Conservation (phyloP, 2,113 vertebrate species). For the Urocolius indicus region DNA sequence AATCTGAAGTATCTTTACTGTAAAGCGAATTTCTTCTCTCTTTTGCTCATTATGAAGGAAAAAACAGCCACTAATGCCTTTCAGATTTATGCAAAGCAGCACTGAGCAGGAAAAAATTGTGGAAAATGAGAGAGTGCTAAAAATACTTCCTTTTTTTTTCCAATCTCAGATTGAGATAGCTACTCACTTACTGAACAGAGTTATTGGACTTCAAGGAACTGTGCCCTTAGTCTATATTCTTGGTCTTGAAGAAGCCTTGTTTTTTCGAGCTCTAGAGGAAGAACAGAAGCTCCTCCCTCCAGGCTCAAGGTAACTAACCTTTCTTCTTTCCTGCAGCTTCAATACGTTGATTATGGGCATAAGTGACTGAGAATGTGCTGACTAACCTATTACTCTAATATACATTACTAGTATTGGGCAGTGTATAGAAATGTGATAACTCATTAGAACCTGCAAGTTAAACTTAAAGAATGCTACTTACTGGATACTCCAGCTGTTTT, state of each 20-base stretch:
- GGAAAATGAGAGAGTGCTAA: neutral
- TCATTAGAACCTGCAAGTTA: neutral
- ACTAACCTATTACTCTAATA: neutral
- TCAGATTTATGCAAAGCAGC: neutral
- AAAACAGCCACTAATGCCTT: neutral
- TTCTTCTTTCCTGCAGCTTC: neutral
- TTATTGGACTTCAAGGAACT: neutral
- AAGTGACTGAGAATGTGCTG: too few species aligned
- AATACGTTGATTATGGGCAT: neutral
- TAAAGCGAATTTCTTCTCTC: neutral
- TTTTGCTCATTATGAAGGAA: neutral
- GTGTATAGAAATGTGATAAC: neutral
- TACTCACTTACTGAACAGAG: neutral
- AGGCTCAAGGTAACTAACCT: neutral
- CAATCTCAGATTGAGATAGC: neutral
- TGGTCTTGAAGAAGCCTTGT: neutral
- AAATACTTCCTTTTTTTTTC: neutral
- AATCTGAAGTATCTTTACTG: neutral
- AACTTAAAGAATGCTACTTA: conserved; percentile 52
- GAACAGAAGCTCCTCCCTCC: neutral
- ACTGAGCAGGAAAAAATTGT: neutral
- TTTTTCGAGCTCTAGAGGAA: neutral
- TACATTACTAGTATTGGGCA: neutral
- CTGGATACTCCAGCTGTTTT: conserved; percentile 38
- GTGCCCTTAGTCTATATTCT: neutral